phyloP scores from a whole-genome alignment of 2,888 invertebrate genomes.

The Hirtodrosophila trivittata region DNA sequence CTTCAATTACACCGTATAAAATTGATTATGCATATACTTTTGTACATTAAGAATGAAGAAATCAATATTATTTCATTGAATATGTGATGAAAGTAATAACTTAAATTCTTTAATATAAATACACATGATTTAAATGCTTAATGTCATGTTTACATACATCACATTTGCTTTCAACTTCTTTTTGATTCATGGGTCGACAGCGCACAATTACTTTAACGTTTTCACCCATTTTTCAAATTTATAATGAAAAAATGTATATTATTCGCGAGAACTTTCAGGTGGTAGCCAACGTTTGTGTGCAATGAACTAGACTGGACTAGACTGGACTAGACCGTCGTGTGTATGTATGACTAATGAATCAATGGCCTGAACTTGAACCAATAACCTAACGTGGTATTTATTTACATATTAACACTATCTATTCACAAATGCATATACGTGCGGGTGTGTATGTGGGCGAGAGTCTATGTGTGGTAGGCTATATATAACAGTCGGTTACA shows the following conservation, averaged over 20 bases:
- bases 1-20: no score
- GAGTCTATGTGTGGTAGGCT: no score
- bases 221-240: constrained; percentile 72
- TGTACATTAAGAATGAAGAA: no score
- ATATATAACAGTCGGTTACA: no score
- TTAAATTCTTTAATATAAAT: no score
- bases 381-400: constrained; percentile 8
- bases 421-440: not conserved
- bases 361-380: constrained; percentile 40
- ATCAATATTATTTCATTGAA: no score
- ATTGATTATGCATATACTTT: no score
- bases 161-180: constrained; percentile 88
- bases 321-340: constrained; percentile 13
- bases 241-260: not conserved
- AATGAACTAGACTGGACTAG: not conserved
- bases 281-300: not conserved
- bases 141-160: no score
- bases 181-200: constrained; percentile 93
- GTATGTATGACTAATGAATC: not conserved
- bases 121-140: no score
- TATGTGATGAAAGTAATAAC: no score
- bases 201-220: constrained; percentile 82
- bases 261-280: not conserved
- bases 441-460: no score
- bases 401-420: not conserved